Base-by-base conservation (phyloP, 2,888 invertebrate genomes). In the Aphrophora alni region DNA sequence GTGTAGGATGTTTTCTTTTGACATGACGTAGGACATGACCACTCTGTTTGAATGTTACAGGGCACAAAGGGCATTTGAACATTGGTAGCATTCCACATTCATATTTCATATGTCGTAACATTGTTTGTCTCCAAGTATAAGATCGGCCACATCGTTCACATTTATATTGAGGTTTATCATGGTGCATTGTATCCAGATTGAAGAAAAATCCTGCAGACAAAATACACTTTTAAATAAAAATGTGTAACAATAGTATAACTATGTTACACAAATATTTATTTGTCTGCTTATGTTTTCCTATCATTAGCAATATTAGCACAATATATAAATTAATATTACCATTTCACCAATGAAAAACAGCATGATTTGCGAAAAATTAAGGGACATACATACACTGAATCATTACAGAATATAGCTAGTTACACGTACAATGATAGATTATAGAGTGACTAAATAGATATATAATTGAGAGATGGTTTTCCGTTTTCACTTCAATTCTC, bases 91-190 rank as follows among this genome's bases (percentile, higher is more conserved):
- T 71, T 17, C 70, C 71, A 38, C 87, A 87, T 71, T 85, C 86
- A 74, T 85, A 81, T 70, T 83, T 82, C 59, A 86, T 79, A 83
- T 87, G 86, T 24, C 86, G 84, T 73, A 84, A 83, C 24, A 86
- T 81, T 78, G 69, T 83, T 82, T 87, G 87, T 0, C 85, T 84
- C 51, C 88, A 83, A 85, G 86, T 86, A 85, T 88, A 88, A 81
- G 85, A 86, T 26, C 88, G 87, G 82, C 83, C 86, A 84, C 86
- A 87, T 38, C 81, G 83, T 27, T 82, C 83, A 75, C 86, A 86
- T 26, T 27, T 44, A 44, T 44, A 44, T 44, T 44, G 10, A 44
- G 17, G 44, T 44, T 44, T 44, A 8, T 44, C 44, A 2, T 44
- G 44, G 7, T 44, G 12, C 14, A 12, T 12, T 14, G 44, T 2